Base-by-base conservation (phyloP, 2,113 vertebrate genomes). In the Cheilinus undulatus region DNA sequence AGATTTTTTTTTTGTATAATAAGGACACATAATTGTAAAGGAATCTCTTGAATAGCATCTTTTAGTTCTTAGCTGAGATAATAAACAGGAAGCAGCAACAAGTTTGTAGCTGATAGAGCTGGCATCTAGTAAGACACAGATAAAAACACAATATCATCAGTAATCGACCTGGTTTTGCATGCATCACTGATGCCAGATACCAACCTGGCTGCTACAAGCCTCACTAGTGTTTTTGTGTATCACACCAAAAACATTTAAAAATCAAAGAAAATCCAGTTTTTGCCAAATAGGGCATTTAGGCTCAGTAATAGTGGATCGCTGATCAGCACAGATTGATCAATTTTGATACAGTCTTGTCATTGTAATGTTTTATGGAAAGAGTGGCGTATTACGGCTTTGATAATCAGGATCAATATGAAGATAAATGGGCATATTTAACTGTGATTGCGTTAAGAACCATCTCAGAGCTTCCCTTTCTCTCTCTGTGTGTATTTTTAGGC, bases 401-500 rank as follows among this genome's bases (percentile, higher is more conserved):
- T 65, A 15, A 61, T 27, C 23, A 4, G 1, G 20, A 65, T 80
- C 52, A 20, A 66, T 80, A 40, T 28, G 38, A 4, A 49, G 42
- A n/a, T 48, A 23, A 53, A 20, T 28, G 11, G 26, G 22, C 49
- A 9, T 50, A 17, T 24, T 34, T 71, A 23, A 45, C 72, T 60
- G 48, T 60, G 58, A 40, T 43, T 82, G 66, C 52, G 27, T 48
- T 32, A 60, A 70, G 40, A 43, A 61, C 2, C 15, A 17, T 42
- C 5, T 4, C 1, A 15, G 24, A 50, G 12, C 45, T 30, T 75
- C 28, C 7, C 6, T 19, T 19, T 36, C 6, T 46, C 20, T 40
- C 20, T 66, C 59, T 77, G 69, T 83, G n/a, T 65, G 40, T 42
- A 17, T 3, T 67, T 12, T 36, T 61, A 94, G 93, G 93, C 92